Base-by-base conservation (phyloP, 2,797 vertebrate species). In the Arnoldichthys spilopterus region DNA sequence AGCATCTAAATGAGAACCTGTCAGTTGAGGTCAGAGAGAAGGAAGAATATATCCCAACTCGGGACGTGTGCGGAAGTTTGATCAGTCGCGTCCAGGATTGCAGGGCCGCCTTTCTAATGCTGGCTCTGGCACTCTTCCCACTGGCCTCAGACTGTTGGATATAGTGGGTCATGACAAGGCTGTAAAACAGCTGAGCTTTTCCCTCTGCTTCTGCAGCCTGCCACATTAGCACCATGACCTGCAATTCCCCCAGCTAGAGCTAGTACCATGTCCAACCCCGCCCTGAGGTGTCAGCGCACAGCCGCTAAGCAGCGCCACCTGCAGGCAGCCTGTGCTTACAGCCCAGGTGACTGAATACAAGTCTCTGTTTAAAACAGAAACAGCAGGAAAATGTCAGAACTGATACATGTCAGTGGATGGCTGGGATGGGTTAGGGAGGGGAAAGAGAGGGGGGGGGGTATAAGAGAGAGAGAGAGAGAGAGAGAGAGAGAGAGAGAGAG, bases 381-480 rank as follows among this genome's bases (percentile, higher is more conserved):
- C 90, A 92, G 90, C 86, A 86, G 89, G 91, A 87, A 11, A 74
- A n/a, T 28, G 20, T 68, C 3, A 71, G n/a, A 45, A 24, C n/a
- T 67, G 40, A 47, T 45, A 67, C 37, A 43, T 26, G 40, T 67
- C n/a, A 67, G n/a, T 40, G 61, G 22, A 62, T 22, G 30, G 59
- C 61, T 63, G 40, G 30, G 59, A 32, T 63, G 40, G 85, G 84
- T 54, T 76, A 58, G 76, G 71, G 79, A 85, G 77, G 43, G 53
- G 16, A 37, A 11, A n/a, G 69, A n/a, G 69, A 26, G 30, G n/a
- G n/a, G n/a, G n/a, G n/a, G n/a, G n/a, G n/a, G n/a, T n/a, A n/a
- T n/a, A n/a, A n/a, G n/a, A n/a, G 53, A 68, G 53, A 59, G 68
- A 73, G 72, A 82, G 86, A 80, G 34, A 56, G 75, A 76, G 83